Base-by-base conservation (phyloP, 2,888 invertebrate species). In the Drosophila parthenogenetica region DNA sequence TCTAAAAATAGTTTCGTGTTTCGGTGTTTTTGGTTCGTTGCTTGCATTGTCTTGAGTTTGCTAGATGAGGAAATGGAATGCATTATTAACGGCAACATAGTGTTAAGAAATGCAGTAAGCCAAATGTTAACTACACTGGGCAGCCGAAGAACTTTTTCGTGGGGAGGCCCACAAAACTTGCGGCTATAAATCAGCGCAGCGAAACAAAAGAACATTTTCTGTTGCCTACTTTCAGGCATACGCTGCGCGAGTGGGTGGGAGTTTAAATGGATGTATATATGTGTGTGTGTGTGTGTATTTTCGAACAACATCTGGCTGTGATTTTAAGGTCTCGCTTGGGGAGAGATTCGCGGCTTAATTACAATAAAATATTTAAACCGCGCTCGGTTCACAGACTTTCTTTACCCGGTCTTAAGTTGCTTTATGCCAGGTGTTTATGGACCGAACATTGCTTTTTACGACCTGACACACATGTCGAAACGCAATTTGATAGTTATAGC, bases 401-500 rank as follows among this genome's bases (percentile, higher is more conserved):
- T 40, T 14, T 35, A 35, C 35, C 29, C 49, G 40, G 14, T 19
- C 46, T 55, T 40, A 32, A 65, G 62, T 43, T 58, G 54, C 22
- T 60, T 46, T 53, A 53, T 51, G 76, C 61, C 82, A 73, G 67
- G 70, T 68, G 79, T 79, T 81, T 81, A 79, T 74, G 78, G 60
- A 60, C 48, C 59, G 53, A 61, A 57, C 81, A 73, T 68, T 65
- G 79, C 66, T 70, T 77, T 82, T 67, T 60, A 70, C 75, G 64
- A 67, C 59, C 51, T 54, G 55, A 35, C 77, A 53, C 87, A 87
- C 81, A 76, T 88, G 81, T 86, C 63, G 78, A 66, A 69, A 66
- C 75, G 89, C 78, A 89, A 89, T 83, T 87, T 84, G 87, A 89
- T 83, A 83, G 83, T 83, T 89, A 77, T 69, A 73, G 60, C 69